Conservation (phyloP, 2,888 invertebrate species). For the Erebia epiphron region DNA sequence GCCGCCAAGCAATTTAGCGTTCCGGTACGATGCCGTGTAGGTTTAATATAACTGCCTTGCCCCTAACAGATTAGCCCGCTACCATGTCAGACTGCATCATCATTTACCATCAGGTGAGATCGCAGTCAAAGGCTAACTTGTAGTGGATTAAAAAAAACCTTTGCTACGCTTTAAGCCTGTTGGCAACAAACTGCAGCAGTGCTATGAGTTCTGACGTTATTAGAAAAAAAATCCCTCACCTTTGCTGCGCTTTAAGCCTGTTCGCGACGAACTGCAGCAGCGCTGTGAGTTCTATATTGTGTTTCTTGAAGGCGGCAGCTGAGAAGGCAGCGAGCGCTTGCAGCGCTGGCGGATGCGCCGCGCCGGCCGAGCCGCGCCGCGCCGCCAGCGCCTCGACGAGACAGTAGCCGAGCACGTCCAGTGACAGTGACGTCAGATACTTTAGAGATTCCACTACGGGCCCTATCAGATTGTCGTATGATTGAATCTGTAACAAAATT, state of each 20-base stretch:
- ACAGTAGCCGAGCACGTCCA: conserved; percentile 98
- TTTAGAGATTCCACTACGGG: conserved; percentile 99
- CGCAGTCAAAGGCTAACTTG: too few relatives aligned
- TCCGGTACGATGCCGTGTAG: too few relatives aligned
- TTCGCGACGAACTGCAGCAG: conserved; percentile 98
- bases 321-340: conserved; percentile 97
- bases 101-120: too few relatives aligned
- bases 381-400: conserved; percentile 92
- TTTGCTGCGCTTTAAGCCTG: conserved; percentile 97
- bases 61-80: too few relatives aligned
- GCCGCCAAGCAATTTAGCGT: too few relatives aligned
- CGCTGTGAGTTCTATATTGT: conserved; percentile 97
- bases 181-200: too few relatives aligned
- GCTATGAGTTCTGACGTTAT: too few relatives aligned
- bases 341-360: conserved; percentile 96
- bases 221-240: conserved; percentile 73
- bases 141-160: too few relatives aligned
- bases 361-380: conserved; percentile 78
- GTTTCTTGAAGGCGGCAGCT: conserved; percentile 98
- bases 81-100: too few relatives aligned
- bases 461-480: conserved; percentile 96
- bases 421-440: conserved; percentile 96
- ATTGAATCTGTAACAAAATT: conserved; percentile 89
- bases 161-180: too few relatives aligned
- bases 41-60: too few relatives aligned